Percentiles rank a stretch among this genome's conserved stretches.
Conservation (phyloP, 2,888 invertebrate genomes). For the Coecobrya sp. region DNA sequence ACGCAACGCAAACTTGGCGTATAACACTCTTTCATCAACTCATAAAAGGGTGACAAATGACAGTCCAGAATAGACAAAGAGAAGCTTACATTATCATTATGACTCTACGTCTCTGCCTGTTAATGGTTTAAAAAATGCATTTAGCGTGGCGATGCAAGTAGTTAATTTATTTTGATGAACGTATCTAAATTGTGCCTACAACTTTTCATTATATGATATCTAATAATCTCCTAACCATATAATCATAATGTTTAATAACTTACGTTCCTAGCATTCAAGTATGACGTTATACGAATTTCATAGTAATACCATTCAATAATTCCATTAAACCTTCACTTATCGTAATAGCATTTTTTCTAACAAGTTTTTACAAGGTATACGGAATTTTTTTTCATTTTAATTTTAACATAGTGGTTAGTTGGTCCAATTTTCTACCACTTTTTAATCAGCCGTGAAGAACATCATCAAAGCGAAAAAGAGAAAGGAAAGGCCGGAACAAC, state of each 20-base stretch:
- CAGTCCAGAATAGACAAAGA: neutral
- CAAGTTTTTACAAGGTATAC: neutral
- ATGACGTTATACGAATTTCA: neutral
- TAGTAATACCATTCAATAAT: neutral
- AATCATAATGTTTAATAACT: too few relatives aligned
- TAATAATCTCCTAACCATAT: neutral
- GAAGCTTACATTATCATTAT: neutral
- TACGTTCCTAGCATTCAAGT: too few relatives aligned
- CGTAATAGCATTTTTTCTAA: neutral
- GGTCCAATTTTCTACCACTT: slow-evolving; percentile 43
- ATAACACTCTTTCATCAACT: slow-evolving; percentile 19
- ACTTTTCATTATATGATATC: slow-evolving; percentile 8
- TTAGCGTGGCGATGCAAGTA: neutral
- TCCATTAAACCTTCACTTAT: slow-evolving; percentile 16
- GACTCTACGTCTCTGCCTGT: neutral
- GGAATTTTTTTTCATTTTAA: neutral
- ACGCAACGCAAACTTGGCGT: neutral
- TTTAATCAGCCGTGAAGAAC: slow-evolving; percentile 26
- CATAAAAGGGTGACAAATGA: slow-evolving; percentile 52
- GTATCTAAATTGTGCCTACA: slow-evolving; percentile 4
- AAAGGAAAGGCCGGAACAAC: neutral
- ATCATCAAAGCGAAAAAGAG: slow-evolving; percentile 20
- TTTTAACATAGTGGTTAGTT: slow-evolving; percentile 19
- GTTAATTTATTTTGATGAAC: slow-evolving; percentile 58
- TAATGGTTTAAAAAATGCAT: neutral